A percentile compares a stretch with the other conserved stretches of the same genome.
Evolutionary conservation across 2,797 vertebrate species (phyloP).

Genomic region (Spinibarbus caldwelli): DNA sequence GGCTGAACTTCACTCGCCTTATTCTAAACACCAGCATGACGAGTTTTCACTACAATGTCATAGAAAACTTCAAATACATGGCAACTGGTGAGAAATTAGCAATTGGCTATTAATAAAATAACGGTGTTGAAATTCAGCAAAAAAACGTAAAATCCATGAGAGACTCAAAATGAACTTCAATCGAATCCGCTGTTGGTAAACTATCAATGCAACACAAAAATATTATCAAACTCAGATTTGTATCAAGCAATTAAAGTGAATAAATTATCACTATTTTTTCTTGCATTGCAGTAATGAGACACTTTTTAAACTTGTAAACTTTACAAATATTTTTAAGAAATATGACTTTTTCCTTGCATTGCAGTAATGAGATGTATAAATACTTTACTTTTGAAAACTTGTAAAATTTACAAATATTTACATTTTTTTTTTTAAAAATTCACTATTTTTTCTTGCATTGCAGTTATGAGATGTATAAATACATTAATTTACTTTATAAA

Average conservation of each 20-base stretch:
- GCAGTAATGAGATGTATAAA: no score
- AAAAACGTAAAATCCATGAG: neutral
- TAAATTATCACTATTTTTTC: no score
- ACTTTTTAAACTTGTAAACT: no score
- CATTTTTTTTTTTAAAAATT: no score
- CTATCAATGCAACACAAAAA: neutral
- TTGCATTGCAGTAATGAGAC: no score
- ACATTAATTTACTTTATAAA: no score
- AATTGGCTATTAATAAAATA: neutral
- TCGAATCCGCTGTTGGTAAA: neutral
- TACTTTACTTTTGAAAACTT: no score
- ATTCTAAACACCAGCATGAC: neutral
- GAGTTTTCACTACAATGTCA: neutral
- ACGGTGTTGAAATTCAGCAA: neutral
- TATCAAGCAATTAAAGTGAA: neutral
- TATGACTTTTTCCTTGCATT: no score
- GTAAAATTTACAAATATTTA: no score
- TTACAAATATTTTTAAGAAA: no score
- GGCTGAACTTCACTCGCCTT: slow-evolving; percentile 33
- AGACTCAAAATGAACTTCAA: neutral
- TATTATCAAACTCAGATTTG: neutral
- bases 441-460: neutral
- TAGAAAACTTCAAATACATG: neutral
- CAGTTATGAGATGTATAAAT: neutral
- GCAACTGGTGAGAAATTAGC: neutral